Percentiles rank a stretch among this genome's conserved stretches.
Evolutionary conservation across 2,113 vertebrate species (phyloP).

Genomic region (Corythornis madagascariensis): DNA sequence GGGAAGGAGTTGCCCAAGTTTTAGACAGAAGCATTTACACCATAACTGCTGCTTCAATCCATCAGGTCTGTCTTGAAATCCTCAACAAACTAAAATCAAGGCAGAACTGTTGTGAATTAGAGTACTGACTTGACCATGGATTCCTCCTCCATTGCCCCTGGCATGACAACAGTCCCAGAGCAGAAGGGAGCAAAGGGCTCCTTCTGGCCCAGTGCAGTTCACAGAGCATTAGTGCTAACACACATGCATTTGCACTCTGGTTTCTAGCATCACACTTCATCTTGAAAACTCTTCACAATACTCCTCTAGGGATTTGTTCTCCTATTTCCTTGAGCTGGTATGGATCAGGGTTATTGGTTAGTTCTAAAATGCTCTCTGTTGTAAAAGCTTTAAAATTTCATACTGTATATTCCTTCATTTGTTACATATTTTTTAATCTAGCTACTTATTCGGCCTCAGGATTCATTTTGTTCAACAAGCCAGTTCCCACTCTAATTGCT

Average conservation of each 20-base stretch:
- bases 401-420: neutral
- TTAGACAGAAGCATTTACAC: neutral
- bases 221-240: neutral
- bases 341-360: neutral
- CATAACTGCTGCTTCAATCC: neutral
- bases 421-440: neutral
- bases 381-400: neutral
- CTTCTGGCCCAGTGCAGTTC: neutral
- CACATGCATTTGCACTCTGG: constrained; percentile 12
- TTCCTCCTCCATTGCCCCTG: neutral
- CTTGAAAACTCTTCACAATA: constrained; percentile 4
- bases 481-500: neutral
- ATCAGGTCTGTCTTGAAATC: neutral
- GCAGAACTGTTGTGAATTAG: neutral
- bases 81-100: neutral
- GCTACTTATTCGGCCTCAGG: neutral
- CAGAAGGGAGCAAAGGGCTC: constrained; percentile 1
- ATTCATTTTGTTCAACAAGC: neutral
- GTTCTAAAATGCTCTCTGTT: neutral
- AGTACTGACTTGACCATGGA: neutral
- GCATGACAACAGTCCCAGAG: neutral
- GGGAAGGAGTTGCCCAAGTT: neutral
- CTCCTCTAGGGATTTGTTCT: neutral
- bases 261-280: constrained; percentile 13
- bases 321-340: neutral